Base-by-base conservation (phyloP, 1,140 invertebrate species). In the Trichonephila clavipes region DNA sequence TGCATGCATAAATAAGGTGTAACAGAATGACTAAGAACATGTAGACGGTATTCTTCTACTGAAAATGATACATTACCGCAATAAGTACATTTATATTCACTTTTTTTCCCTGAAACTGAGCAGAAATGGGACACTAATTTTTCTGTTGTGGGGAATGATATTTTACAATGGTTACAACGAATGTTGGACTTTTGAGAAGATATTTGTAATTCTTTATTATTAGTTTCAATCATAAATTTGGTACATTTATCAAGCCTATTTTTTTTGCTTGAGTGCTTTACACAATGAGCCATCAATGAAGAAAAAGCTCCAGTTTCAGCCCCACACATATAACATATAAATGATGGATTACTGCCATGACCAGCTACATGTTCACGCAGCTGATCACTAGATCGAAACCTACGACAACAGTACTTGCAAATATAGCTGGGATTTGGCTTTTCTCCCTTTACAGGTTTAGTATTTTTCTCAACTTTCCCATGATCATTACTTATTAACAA, bases 21-120 rank as follows among this genome's bases (percentile, higher is more conserved):
- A 10, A 90, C 81, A 69, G 93, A 90, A 88, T 94, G 93, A 34
- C 93, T 90, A 59, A 89, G 51, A 19, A 94, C 81, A 94, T 94
- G 93, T 83, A 77, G 21, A 7, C 93, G 72, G 72, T 94, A 94
- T 2, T 69, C 88, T 44, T 94, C 88, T 24, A 94, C 88, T 51
- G 93, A 83, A 28, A 34, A 21, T 19, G 93, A 89, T 6, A 85
- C 12, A 28, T 94, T 28, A 14, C 93, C 87, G 69, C 93, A 94
- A 85, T 94, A 94, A 69, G 87, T 64, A 94, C 93, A 94, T 12
- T 82, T 69, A 61, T 94, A 94, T 85, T 94, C 93, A 69, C 21
- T 90, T 24, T 94, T 94, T 34, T 85, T 40, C 7, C 19, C 18
- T 66, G 14, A 12, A n/a, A 24, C 16, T 12, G 81, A 28, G 59